A percentile compares a stretch with the other conserved stretches of the same genome.
These are phyloP conservation scores for Lophius americanus DNA, from an alignment of 2,797 vertebrate genomes.

Conservation along the genomic window DNA sequence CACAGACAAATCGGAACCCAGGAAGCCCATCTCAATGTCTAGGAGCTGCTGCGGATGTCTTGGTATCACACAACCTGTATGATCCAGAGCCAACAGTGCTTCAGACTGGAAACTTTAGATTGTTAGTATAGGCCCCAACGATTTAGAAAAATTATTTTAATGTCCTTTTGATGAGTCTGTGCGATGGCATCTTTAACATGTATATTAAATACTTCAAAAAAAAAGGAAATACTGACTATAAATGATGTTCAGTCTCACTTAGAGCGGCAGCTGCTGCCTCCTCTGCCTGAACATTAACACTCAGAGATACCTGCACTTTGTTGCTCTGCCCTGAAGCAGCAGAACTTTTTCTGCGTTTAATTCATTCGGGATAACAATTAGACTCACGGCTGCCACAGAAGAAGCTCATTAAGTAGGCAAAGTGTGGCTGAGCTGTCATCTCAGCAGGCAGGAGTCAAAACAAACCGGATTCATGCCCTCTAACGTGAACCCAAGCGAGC, in stretches of 20 bases:
- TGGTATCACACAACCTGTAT: no score
- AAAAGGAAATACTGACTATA: background rate
- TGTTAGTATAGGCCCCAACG: no score
- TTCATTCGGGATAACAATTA: conserved; percentile 48
- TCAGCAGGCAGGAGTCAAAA: conserved; percentile 35
- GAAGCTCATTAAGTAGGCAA: conserved; percentile 55
- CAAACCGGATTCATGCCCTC: conserved; percentile 36
- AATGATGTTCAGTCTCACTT: conserved; percentile 3
- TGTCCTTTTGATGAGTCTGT: no score
- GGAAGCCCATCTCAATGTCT: no score
- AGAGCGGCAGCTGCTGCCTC: background rate
- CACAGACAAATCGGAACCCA: no score
- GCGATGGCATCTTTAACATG: no score
- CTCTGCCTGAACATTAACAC: conserved; percentile 11
- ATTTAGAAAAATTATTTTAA: no score
- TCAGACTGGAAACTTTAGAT: no score
- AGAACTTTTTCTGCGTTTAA: conserved; percentile 22
- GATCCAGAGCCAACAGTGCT: no score
- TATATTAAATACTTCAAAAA: background rate
- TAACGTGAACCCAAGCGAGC: conserved; percentile 38
- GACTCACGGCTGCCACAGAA: conserved; percentile 24
- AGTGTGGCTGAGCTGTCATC: conserved; percentile 46
- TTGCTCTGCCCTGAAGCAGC: conserved; percentile 16
- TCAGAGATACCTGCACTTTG: conserved; percentile 6
- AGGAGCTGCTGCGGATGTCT: no score